Evolutionary conservation across 2,113 vertebrate genomes (phyloP), one percentile per base, ranked within the genome.

Genomic region (Chloroceryle aenea): DNA sequence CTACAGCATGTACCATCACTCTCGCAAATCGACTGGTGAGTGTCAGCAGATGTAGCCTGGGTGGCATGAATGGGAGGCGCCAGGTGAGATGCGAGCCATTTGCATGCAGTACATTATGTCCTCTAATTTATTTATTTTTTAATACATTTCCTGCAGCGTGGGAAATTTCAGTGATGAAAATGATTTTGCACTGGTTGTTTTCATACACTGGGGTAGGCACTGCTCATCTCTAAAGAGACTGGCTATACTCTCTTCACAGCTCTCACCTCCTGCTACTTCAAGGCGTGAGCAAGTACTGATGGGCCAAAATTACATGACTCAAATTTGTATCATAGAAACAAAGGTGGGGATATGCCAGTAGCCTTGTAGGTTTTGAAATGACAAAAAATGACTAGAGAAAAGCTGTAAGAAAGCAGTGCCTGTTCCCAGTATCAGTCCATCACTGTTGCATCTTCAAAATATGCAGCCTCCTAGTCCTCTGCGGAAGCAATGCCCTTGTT

Each of bases 21-120:
- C 98, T 99, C 17, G 99, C 99, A 91, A 99, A 99, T 96, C 98
- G 99, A 69, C 98, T 99, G 98, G 99, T 99, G 96, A 99, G 99
- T 95, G 64, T 45, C n/a, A 7, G 77, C 83, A 34, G 18, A 30
- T 55, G 4, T 27, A 36, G 9, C 45, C 29, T 52, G 21, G 22
- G 5, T 16, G 40, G 18, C 36, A 5, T 45, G n/a, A 18, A 15
- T 27, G 74, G 73, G 40, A 36, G 56, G n/a, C 71, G 32, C 11
- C 36, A 29, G 56, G 88, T 48, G 89, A 81, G 67, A 68, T 50
- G 64, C 6, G 3, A 56, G 5, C 66, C 50, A 29, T 18, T 72
- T 8, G 85, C 84, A 15, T 55, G 4, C 50, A 63, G 59, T 50
- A 42, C 18, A 1, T 58, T 9, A 14, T 58, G 6, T 3, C 84